phyloP scores from a whole-genome alignment of 1,140 invertebrate genomes.

The Drosophila ercepeae region DNA sequence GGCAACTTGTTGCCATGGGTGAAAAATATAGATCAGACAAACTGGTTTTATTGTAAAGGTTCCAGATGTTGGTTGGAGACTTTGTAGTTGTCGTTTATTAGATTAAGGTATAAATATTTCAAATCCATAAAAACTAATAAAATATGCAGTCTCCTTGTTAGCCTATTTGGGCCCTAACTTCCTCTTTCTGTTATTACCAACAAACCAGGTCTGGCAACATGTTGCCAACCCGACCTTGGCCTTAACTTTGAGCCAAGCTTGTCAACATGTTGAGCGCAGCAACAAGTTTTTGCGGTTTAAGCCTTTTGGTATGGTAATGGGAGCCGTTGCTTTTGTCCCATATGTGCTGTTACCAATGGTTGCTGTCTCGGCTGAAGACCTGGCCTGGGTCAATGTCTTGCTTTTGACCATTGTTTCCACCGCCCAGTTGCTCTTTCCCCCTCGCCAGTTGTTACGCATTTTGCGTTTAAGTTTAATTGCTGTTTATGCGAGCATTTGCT shows the following conservation, averaged over 20 bases:
- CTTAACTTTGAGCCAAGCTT: constrained; percentile 41
- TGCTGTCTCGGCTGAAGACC: constrained; percentile 27
- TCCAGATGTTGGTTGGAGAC: neutral
- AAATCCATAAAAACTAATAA: neutral
- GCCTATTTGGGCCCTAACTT: neutral
- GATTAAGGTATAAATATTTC: neutral
- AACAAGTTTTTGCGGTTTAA: constrained; percentile 41
- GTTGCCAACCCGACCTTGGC: constrained; percentile 56
- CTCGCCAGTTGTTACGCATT: constrained; percentile 55
- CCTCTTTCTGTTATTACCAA: too few relatives aligned
- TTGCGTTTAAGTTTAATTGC: constrained; percentile 72
- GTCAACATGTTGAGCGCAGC: constrained; percentile 55
- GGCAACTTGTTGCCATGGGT: constrained; percentile 47
- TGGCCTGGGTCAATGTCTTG: constrained; percentile 69
- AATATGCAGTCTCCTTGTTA: neutral
- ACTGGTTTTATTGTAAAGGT: constrained; percentile 31
- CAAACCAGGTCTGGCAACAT: constrained; percentile 29
- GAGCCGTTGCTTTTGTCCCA: constrained; percentile 9
- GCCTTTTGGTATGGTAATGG: constrained; percentile 49
- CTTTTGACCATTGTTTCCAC: constrained; percentile 31
- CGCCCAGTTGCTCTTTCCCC: constrained; percentile 12
- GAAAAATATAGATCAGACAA: constrained; percentile 6
- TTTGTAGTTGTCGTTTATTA: neutral
- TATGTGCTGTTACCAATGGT: constrained; percentile 8
- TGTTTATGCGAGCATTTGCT: constrained; percentile 66